These are phyloP conservation scores for Leucophenga montana DNA, from an alignment of 2,888 invertebrate species.

Conservation along the genomic window DNA sequence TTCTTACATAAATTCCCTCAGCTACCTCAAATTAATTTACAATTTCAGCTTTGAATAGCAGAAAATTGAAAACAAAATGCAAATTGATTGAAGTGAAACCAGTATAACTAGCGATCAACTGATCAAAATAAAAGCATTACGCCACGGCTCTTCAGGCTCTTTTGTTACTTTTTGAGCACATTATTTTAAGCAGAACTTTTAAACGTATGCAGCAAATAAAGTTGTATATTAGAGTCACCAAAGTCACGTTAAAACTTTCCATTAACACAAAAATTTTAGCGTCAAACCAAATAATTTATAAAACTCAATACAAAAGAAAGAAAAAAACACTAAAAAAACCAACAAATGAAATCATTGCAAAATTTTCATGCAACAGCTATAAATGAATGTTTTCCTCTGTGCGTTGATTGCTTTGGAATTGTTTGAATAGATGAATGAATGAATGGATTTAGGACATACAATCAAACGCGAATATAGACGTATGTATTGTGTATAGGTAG, in stretches of 20 bases:
- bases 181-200: no score
- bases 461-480: not conserved
- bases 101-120: no score
- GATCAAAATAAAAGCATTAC: no score
- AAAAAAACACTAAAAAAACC: constrained; percentile 18
- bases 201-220: no score
- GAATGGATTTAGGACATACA: constrained; percentile 26
- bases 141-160: no score
- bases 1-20: no score
- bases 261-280: not conserved
- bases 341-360: constrained; percentile 29
- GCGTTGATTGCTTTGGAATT: constrained; percentile 22
- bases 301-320: not conserved
- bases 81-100: no score
- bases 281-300: not conserved
- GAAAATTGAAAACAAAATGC: no score
- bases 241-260: not conserved
- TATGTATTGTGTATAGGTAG: constrained; percentile 10
- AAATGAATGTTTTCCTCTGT: constrained; percentile 3
- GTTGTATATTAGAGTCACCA: no score
- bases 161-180: no score
- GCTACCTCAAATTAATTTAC: no score
- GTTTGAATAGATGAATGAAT: constrained; percentile 18
- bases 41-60: no score
- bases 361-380: constrained; percentile 6